Conservation (phyloP, 2,888 invertebrate genomes). For the Aleiodes alternator region DNA sequence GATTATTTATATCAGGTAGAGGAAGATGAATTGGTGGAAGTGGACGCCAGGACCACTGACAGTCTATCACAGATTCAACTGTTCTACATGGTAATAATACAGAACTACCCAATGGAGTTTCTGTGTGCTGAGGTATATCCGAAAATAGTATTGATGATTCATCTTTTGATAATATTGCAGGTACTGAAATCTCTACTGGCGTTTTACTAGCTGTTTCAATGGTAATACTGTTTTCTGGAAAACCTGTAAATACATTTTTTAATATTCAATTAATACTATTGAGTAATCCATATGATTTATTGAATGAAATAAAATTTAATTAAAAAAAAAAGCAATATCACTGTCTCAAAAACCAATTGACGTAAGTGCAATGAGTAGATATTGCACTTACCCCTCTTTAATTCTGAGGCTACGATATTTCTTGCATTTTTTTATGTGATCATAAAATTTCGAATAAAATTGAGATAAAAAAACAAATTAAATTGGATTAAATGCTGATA, state of each 20-base stretch:
- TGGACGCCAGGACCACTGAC: constrained; percentile 73
- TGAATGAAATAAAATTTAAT: too few species aligned
- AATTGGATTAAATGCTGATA: too few species aligned
- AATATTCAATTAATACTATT: too few species aligned
- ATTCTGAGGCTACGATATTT: too few species aligned
- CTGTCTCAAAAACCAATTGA: too few species aligned
- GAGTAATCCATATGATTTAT: too few species aligned
- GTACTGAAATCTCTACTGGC: constrained; percentile 37
- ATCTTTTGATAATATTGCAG: constrained; percentile 61
- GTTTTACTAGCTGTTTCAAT: constrained; percentile 12
- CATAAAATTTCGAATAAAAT: too few species aligned
- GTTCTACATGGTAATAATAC: constrained; percentile 70
- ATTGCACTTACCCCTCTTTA: too few species aligned
- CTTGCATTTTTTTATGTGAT: too few species aligned
- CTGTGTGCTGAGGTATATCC: constrained; percentile 66
- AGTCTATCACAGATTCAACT: constrained; percentile 67
- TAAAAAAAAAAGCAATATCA: too few species aligned
- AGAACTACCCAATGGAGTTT: constrained; percentile 68
- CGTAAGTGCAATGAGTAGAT: too few species aligned
- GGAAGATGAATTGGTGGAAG: constrained; percentile 69
- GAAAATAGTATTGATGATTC: constrained; percentile 60
- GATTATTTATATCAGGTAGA: constrained; percentile 64
- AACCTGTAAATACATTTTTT: constrained; percentile 51
- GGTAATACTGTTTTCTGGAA: not conserved
- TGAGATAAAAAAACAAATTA: too few species aligned